phyloP scores from a whole-genome alignment of 2,113 vertebrate genomes.

The Anseranas semipalmata region DNA sequence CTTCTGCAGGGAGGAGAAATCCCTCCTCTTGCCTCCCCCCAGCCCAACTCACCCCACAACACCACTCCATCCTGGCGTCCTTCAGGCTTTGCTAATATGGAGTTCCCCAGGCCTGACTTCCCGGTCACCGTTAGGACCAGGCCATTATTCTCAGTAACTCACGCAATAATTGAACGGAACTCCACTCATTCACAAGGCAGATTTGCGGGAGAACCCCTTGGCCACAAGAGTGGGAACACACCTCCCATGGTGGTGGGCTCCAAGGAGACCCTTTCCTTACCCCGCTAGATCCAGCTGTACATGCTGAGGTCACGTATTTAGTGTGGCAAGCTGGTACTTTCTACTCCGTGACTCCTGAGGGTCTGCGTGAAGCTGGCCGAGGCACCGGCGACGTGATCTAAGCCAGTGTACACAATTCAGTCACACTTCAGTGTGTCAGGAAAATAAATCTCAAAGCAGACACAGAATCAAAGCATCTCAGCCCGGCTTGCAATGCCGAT shows the following conservation, averaged over 20 bases:
- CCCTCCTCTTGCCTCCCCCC: neutral
- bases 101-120: neutral
- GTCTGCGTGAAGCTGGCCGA: neutral
- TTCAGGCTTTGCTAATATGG: neutral
- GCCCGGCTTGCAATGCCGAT: neutral
- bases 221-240: neutral
- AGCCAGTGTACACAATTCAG: neutral
- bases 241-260: rapidly evolving
- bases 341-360: neutral
- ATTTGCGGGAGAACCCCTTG: neutral
- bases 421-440: neutral
- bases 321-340: neutral
- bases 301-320: neutral
- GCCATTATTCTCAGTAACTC: neutral
- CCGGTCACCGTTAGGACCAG: neutral
- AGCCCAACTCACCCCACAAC: rapidly evolving
- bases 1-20: neutral
- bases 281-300: neutral
- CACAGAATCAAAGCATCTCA: neutral
- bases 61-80: neutral
- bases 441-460: neutral
- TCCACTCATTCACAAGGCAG: neutral
- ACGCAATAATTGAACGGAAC: neutral
- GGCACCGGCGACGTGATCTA: neutral
- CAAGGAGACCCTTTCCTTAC: neutral